phyloP scores from a whole-genome alignment of 2,113 vertebrate genomes.

The Bufo bufo region DNA sequence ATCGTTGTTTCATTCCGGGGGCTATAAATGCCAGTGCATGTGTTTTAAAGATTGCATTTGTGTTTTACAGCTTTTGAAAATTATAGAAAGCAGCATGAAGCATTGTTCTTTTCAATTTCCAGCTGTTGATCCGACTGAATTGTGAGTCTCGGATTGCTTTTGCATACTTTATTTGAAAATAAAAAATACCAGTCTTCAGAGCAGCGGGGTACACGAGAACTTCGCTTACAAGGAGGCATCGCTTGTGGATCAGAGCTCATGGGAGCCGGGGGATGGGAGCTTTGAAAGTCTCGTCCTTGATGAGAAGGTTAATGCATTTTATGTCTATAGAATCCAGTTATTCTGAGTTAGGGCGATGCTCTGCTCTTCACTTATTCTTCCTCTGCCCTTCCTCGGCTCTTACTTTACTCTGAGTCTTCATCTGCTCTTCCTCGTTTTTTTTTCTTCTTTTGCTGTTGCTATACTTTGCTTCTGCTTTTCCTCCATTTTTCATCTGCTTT shows the following conservation, averaged over 20 bases:
- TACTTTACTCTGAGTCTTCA: neutral
- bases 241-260: slow-evolving; percentile 54
- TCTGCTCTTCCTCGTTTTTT: neutral
- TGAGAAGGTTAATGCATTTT: slow-evolving; percentile 36
- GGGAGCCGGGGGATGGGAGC: slow-evolving; percentile 53
- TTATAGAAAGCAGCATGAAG: slow-evolving; percentile 69
- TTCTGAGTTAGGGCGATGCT: neutral
- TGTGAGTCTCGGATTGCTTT: slow-evolving; percentile 69
- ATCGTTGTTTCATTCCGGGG: slow-evolving; percentile 56
- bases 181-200: slow-evolving; percentile 66
- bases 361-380: neutral
- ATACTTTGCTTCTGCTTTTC: neutral
- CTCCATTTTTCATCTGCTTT: neutral
- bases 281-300: slow-evolving; percentile 58
- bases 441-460: neutral
- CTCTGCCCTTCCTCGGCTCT: neutral
- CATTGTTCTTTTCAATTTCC: slow-evolving; percentile 73
- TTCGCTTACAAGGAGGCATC: slow-evolving; percentile 59
- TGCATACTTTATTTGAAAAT: slow-evolving; percentile 67
- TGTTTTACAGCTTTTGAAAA: slow-evolving; percentile 70
- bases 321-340: neutral
- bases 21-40: slow-evolving; percentile 64
- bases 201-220: slow-evolving; percentile 47
- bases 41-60: slow-evolving; percentile 68
- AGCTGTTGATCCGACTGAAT: slow-evolving; percentile 69